Percentiles rank a stretch among this genome's conserved stretches.
phyloP scores from a whole-genome alignment of 30 jellyfish, hydroid and myxozoan genomes.

The Catostylus mosaicus region DNA sequence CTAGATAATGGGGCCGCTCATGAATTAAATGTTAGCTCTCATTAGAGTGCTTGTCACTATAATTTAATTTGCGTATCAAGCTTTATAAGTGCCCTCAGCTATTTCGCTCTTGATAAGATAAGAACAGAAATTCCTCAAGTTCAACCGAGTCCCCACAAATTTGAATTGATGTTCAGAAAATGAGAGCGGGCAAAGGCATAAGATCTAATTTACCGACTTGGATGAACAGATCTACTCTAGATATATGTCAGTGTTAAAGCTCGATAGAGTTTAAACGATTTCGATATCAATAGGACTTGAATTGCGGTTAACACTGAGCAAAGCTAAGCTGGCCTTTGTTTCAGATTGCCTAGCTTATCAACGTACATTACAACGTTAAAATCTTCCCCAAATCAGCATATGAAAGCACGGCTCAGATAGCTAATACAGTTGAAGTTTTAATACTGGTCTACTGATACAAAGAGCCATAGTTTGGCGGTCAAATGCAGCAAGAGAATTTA shows the following conservation, averaged over 20 bases:
- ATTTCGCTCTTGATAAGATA: background rate
- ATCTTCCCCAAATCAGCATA: background rate
- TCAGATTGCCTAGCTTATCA: conserved; percentile 28
- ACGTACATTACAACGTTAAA: background rate
- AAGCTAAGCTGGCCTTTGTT: conserved; percentile 32
- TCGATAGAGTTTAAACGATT: background rate
- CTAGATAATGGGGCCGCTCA: too few relatives aligned
- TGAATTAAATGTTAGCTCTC: background rate
- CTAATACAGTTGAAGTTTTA: background rate
- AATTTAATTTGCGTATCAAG: background rate
- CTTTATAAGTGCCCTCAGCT: background rate
- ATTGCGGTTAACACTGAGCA: conserved; percentile 12
- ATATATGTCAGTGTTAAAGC: background rate
- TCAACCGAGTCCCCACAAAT: background rate
- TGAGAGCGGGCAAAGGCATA: background rate
- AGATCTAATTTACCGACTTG: too few relatives aligned
- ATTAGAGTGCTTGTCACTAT: background rate
- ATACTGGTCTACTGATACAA: conserved; percentile 5
- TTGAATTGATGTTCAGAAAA: background rate
- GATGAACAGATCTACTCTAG: background rate
- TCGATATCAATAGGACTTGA: background rate
- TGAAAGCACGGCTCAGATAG: conserved; percentile 4
- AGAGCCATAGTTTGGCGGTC: background rate
- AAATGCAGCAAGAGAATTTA: background rate
- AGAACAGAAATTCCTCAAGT: background rate